These are phyloP conservation scores for Apis mellifera DNA, from an alignment of 1,140 invertebrate species.

Conservation along the genomic window DNA sequence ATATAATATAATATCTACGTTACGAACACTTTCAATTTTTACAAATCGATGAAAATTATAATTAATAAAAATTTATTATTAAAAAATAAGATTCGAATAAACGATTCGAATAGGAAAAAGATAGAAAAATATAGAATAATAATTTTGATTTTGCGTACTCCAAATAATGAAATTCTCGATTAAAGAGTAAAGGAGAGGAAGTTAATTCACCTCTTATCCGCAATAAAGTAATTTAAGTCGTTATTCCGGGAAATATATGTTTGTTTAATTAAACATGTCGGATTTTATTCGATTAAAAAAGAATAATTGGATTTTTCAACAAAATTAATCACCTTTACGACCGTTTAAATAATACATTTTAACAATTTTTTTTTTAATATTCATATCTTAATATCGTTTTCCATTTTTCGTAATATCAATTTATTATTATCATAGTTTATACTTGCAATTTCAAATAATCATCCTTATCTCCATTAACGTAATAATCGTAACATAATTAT, in stretches of 20 bases:
- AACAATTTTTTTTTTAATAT: background rate
- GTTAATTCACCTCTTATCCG: background rate
- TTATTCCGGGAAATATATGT: background rate
- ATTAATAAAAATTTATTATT: too few species aligned
- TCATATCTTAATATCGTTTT: background rate
- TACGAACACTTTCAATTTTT: too few species aligned
- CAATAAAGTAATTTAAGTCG: background rate
- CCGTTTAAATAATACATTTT: background rate
- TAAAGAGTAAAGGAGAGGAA: background rate
- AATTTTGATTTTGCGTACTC: background rate
- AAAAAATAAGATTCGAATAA: background rate
- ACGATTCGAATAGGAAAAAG: background rate
- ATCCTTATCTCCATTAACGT: background rate
- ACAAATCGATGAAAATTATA: too few species aligned
- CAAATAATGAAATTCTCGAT: too few species aligned
- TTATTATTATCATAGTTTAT: background rate
- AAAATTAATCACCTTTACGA: too few species aligned
- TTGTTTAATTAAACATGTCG: background rate
- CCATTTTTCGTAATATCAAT: background rate
- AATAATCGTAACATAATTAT: background rate
- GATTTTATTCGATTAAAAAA: background rate
- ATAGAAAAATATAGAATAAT: slow-evolving; percentile 12
- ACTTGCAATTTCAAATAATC: background rate
- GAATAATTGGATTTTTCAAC: background rate
- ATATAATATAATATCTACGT: too few species aligned